These are phyloP conservation scores for Syngnathus floridae DNA, from an alignment of 2,113 vertebrate species.

Conservation along the genomic window DNA sequence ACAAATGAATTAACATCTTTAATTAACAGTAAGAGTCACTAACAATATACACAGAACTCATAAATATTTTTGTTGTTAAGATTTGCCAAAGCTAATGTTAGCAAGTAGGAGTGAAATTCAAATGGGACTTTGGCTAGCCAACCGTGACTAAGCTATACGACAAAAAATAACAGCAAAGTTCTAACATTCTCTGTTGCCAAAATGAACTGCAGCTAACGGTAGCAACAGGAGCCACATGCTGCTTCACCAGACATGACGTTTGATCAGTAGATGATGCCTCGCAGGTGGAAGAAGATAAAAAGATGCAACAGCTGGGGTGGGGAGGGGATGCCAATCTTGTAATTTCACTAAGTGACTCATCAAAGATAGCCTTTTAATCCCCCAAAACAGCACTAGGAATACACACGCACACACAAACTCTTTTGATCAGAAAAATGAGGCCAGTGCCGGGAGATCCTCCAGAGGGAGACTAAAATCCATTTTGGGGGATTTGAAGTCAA, in stretches of 20 bases:
- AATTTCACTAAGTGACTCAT: conserved; percentile 70
- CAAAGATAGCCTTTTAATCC: conserved; percentile 71
- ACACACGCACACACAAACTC: conserved; percentile 43
- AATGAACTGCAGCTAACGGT: background rate
- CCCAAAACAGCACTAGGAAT: conserved; percentile 30
- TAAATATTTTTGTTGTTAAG: no score
- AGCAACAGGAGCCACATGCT: background rate
- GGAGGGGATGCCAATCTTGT: conserved; percentile 27
- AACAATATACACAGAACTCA: background rate
- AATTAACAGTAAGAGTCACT: background rate
- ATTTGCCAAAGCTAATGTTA: no score
- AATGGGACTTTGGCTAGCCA: no score
- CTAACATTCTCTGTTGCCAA: background rate
- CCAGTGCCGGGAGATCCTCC: conserved; percentile 45
- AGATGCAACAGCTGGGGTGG: conserved; percentile 27
- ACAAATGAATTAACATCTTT: no score
- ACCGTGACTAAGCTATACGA: background rate
- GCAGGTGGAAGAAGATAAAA: background rate
- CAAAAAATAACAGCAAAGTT: background rate
- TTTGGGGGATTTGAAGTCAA: conserved; percentile 57
- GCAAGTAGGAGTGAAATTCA: no score
- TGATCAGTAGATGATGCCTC: background rate
- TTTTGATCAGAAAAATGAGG: conserved; percentile 66
- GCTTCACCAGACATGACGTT: background rate
- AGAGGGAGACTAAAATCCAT: conserved; percentile 53